phyloP scores from a whole-genome alignment of 35 echinoderm and acorn worm species.

The Acanthaster planci region DNA sequence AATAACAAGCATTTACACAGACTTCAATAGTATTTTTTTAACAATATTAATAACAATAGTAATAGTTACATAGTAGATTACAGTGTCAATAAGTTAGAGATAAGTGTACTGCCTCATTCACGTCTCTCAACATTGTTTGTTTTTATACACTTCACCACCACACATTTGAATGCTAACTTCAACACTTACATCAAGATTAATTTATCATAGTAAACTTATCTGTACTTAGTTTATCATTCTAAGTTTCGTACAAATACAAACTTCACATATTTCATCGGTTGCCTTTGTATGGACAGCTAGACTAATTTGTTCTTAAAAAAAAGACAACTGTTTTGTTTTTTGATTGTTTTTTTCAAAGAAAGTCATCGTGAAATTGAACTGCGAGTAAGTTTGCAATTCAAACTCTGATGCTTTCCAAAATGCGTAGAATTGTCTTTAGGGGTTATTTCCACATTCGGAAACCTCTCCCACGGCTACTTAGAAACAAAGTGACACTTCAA shows the following conservation, averaged over 20 bases:
- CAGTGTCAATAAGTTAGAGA: slow-evolving; percentile 22
- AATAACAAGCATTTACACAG: slow-evolving; percentile 24
- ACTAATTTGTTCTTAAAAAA: neutral
- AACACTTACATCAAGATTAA: neutral
- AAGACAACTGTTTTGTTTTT: too few species aligned
- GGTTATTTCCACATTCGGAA: neutral
- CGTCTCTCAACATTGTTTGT: slow-evolving; percentile 16
- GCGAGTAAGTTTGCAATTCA: neutral
- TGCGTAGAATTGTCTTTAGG: neutral
- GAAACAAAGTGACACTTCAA: slow-evolving; percentile 5
- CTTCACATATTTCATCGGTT: neutral
- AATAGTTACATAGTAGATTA: slow-evolving; percentile 30
- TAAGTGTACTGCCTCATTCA: neutral
- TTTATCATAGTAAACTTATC: slow-evolving; percentile 14
- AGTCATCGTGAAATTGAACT: too few species aligned
- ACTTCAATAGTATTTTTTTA: slow-evolving; percentile 20
- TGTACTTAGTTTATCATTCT: slow-evolving; percentile 6
- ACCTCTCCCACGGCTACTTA: neutral
- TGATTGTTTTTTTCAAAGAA: too few species aligned
- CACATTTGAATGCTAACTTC: slow-evolving; percentile 10
- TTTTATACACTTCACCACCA: neutral
- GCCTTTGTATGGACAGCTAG: slow-evolving; percentile 3
- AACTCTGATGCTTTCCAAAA: neutral
- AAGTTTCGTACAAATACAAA: slow-evolving; percentile 27
- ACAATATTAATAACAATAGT: slow-evolving; percentile 22